phyloP scores from a whole-genome alignment of 2,113 vertebrate genomes.

The Phalacrocorax carbo region DNA sequence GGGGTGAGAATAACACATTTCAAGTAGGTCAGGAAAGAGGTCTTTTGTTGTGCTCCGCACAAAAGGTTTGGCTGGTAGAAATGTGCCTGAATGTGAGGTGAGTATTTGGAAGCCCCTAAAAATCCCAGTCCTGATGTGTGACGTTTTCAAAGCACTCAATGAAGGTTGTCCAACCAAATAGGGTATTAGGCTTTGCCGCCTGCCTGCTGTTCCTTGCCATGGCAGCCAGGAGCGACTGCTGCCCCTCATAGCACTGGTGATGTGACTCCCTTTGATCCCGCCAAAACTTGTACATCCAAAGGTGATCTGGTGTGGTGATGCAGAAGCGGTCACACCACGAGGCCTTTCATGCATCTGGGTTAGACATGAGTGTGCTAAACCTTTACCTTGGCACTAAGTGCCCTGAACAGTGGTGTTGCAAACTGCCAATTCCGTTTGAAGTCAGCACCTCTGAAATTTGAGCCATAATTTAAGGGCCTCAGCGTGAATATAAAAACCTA shows the following conservation, averaged over 20 bases:
- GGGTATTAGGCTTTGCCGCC: not conserved
- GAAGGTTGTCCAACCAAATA: not conserved
- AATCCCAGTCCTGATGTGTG: not conserved
- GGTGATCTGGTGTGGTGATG: accelerated
- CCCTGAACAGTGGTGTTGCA: not conserved
- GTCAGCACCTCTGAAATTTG: not conserved
- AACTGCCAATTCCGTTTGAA: not conserved
- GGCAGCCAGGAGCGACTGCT: accelerated
- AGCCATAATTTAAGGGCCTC: not conserved
- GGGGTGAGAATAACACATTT: not conserved
- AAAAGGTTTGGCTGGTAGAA: not conserved
- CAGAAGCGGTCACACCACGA: not conserved
- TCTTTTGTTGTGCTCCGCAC: accelerated
- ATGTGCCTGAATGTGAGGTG: not conserved
- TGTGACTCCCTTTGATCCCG: accelerated
- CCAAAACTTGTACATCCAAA: not conserved
- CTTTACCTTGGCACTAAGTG: not conserved
- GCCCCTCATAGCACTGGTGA: accelerated
- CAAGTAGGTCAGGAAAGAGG: not conserved
- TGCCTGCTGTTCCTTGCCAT: accelerated
- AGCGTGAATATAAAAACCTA: not conserved
- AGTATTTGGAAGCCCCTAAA: not conserved
- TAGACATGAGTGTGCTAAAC: not conserved
- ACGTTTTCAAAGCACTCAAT: accelerated
- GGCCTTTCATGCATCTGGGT: accelerated